phyloP scores from a whole-genome alignment of 2,888 invertebrate genomes.

The Gerris lacustris region DNA sequence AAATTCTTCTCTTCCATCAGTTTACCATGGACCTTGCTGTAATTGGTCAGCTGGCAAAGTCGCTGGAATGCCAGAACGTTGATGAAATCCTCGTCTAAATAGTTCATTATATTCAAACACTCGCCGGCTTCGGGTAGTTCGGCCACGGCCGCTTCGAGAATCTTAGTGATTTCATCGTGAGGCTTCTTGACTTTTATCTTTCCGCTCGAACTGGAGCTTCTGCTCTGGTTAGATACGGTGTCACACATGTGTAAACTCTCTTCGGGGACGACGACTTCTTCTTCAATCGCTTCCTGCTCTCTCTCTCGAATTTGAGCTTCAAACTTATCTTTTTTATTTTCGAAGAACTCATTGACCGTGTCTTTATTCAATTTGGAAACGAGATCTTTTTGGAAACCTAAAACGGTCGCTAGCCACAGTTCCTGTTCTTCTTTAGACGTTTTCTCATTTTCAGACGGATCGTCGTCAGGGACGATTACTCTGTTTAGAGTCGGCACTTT shows the following conservation, averaged over 20 bases:
- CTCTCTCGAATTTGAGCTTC: not conserved
- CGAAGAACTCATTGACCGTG: not conserved
- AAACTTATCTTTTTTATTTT: not conserved
- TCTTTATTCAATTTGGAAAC: not conserved
- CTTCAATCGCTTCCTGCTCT: not conserved
- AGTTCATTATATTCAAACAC: not conserved
- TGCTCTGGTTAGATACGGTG: not conserved
- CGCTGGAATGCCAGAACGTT: not conserved
- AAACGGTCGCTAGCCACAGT: not conserved
- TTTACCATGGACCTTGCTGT: not conserved
- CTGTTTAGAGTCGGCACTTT: not conserved
- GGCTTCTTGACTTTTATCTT: not conserved
- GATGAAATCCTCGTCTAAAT: not conserved
- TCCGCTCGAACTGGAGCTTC: not conserved
- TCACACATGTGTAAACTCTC: not conserved
- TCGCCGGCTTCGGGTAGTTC: not conserved
- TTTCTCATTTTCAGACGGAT: not conserved
- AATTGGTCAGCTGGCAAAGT: not conserved
- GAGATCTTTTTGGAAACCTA: not conserved
- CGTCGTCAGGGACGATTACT: not conserved
- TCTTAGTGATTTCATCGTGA: not conserved
- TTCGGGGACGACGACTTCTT: not conserved
- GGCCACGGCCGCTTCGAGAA: not conserved
- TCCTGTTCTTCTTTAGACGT: not conserved
- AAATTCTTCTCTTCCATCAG: not conserved